These are phyloP conservation scores for Cryptotermes secundus DNA, from an alignment of 1,140 invertebrate species.

Conservation along the genomic window DNA sequence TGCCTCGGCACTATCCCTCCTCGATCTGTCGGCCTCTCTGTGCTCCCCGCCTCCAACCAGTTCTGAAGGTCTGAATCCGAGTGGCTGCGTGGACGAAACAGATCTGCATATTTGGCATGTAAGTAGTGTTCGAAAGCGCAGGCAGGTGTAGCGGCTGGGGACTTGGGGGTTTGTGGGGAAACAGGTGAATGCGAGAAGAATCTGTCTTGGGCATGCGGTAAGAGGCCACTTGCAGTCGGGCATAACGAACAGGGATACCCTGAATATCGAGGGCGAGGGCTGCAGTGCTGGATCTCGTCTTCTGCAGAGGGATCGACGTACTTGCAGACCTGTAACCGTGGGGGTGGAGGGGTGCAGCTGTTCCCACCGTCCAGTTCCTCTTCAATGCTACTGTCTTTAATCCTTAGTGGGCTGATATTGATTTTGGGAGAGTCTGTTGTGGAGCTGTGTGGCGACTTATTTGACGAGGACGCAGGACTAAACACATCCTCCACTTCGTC, in stretches of 20 bases:
- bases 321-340: slow-evolving; percentile 45
- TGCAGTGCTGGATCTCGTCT: slow-evolving; percentile 41
- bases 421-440: slow-evolving; percentile 57
- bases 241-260: slow-evolving; percentile 47
- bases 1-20: slow-evolving; percentile 73
- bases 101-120: slow-evolving; percentile 70
- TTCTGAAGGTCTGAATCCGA: slow-evolving; percentile 69
- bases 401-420: slow-evolving; percentile 58
- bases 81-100: slow-evolving; percentile 65
- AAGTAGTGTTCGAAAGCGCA: slow-evolving; percentile 70
- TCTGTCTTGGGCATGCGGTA: slow-evolving; percentile 43
- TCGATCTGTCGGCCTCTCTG: slow-evolving; percentile 49
- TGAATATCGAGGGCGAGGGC: slow-evolving; percentile 48
- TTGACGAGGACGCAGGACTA: slow-evolving; percentile 54
- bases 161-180: slow-evolving; percentile 54
- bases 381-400: slow-evolving; percentile 52
- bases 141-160: slow-evolving; percentile 52
- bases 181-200: slow-evolving; percentile 60
- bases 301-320: slow-evolving; percentile 45
- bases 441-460: slow-evolving; percentile 55
- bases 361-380: slow-evolving; percentile 53
- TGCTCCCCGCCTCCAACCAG: slow-evolving; percentile 53
- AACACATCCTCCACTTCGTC: slow-evolving; percentile 53
- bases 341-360: slow-evolving; percentile 36
- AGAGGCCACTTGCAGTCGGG: slow-evolving; percentile 41